Conservation (phyloP, 1,140 invertebrate genomes). For the Bombus waltoni region DNA sequence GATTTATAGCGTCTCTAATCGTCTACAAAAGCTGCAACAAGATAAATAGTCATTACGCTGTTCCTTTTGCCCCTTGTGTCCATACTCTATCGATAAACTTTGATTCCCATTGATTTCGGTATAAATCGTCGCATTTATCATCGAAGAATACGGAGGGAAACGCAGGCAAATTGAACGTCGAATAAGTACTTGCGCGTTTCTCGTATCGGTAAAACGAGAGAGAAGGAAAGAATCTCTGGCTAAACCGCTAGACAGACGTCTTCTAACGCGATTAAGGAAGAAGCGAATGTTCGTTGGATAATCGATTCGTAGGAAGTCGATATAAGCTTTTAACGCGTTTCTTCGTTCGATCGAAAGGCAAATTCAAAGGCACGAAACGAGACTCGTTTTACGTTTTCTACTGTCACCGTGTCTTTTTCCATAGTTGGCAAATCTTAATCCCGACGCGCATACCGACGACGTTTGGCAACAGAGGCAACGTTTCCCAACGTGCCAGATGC, state of each 20-base stretch:
- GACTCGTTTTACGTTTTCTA: too few species aligned
- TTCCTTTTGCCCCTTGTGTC: neutral
- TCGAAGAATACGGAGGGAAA: neutral
- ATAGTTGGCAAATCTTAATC: too few species aligned
- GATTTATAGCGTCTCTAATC: conserved; percentile 24
- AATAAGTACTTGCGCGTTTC: rapidly evolving
- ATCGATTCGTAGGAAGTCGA: neutral
- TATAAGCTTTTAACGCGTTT: neutral
- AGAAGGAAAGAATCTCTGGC: neutral
- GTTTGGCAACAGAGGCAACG: too few species aligned
- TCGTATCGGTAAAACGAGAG: neutral
- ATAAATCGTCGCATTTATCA: neutral
- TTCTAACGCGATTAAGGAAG: neutral
- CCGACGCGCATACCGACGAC: too few species aligned
- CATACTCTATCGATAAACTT: neutral
- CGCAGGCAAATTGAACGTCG: neutral
- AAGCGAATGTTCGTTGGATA: too few species aligned
- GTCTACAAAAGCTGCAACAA: conserved; percentile 7
- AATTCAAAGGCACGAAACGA: too few species aligned
- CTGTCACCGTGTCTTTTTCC: too few species aligned
- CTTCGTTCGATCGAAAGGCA: neutral
- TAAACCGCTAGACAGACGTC: neutral
- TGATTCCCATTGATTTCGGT: neutral
- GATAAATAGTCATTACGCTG: conserved; percentile 16
- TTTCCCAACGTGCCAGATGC: too few species aligned